phyloP scores from a whole-genome alignment of 2,113 vertebrate species.

The Entomyzon cyanotis region DNA sequence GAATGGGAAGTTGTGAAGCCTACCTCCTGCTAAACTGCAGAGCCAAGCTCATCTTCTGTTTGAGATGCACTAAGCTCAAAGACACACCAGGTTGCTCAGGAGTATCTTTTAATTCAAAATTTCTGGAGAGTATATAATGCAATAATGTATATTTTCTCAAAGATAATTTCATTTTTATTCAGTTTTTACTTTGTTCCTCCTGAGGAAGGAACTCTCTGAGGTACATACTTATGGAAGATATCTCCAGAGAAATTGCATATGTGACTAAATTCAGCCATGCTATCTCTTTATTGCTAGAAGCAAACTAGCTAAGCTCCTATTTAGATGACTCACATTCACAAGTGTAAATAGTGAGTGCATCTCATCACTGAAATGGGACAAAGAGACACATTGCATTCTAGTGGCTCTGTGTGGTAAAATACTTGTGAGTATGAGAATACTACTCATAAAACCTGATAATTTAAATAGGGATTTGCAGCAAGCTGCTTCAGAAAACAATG shows the following conservation, averaged over 20 bases:
- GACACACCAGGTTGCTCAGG: neutral
- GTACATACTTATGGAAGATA: neutral
- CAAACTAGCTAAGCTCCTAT: neutral
- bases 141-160: neutral
- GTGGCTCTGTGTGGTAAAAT: slow-evolving; percentile 47
- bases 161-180: neutral
- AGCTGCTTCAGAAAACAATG: neutral
- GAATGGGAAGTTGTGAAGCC: neutral
- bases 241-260: neutral
- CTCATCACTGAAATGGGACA: slow-evolving; percentile 10
- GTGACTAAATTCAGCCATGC: slow-evolving; percentile 3
- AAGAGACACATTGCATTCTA: slow-evolving; percentile 64
- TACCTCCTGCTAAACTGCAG: neutral
- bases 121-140: neutral
- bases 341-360: neutral
- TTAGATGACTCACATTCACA: slow-evolving; percentile 21
- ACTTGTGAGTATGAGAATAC: neutral
- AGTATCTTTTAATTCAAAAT: neutral
- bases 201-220: neutral
- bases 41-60: neutral
- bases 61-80: neutral
- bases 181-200: neutral
- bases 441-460: neutral
- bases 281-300: neutral
- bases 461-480: neutral